Evolutionary conservation across 2,888 invertebrate genomes (phyloP).

Genomic region (Stenoptilia bipunctidactyla): DNA sequence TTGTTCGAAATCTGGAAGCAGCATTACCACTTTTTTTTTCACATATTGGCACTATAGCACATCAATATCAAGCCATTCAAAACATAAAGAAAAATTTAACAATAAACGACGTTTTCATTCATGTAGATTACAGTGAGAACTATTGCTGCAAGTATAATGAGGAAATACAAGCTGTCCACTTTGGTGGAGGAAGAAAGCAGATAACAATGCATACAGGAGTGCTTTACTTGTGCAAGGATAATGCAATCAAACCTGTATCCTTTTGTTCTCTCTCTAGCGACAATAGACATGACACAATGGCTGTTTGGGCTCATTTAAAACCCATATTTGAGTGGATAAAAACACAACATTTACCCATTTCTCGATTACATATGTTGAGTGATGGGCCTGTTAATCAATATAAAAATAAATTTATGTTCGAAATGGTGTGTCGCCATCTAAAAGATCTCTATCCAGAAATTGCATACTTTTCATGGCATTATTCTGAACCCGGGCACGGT

Average conservation of each 20-base stretch:
- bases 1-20: slow-evolving; percentile 3
- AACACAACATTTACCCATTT: slow-evolving; percentile 10
- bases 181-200: slow-evolving; percentile 13
- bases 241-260: slow-evolving; percentile 7
- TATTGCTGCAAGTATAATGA: slow-evolving; percentile 13
- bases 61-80: slow-evolving; percentile 12
- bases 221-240: slow-evolving; percentile 8
- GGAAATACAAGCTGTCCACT: slow-evolving; percentile 15
- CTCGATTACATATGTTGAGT: slow-evolving; percentile 11
- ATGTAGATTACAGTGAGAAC: slow-evolving; percentile 14
- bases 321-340: slow-evolving; percentile 12
- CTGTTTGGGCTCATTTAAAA: slow-evolving; percentile 14
- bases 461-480: slow-evolving; percentile 23
- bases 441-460: slow-evolving; percentile 11
- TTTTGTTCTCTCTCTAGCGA: slow-evolving; percentile 15
- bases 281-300: slow-evolving; percentile 14
- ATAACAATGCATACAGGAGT: slow-evolving; percentile 14
- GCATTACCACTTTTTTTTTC: slow-evolving; percentile 9
- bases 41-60: slow-evolving; percentile 11
- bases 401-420: slow-evolving; percentile 14
- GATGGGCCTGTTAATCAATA: slow-evolving; percentile 13
- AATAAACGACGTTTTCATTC: slow-evolving; percentile 12
- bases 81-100: slow-evolving; percentile 11
- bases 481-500: slow-evolving; percentile 27
- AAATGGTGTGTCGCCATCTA: slow-evolving; percentile 13